Base-by-base conservation (phyloP, 1,140 invertebrate genomes). In the Heliconius eleuchia region DNA sequence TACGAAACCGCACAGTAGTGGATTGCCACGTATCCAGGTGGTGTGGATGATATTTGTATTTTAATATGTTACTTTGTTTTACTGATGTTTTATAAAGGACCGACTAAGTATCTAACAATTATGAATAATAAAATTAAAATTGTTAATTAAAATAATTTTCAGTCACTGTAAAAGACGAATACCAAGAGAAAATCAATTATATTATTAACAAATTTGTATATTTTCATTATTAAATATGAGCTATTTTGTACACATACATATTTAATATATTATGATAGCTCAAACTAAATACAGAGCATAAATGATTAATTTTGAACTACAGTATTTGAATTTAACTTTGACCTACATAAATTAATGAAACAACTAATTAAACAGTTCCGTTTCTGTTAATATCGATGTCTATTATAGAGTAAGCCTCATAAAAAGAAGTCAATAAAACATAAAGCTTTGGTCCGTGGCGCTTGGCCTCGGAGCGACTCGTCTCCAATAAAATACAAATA, bases 401-500 rank as follows among this genome's bases (percentile, higher is more conserved):
- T 87, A 89, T 90, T 88, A 91, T 89, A 88, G 86, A 87, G 86
- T 87, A 84, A 84, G 85, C 84, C 89, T 90, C 90, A 93, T 92
- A 94, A 92, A 88, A 89, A 90, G 88, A 88, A 91, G 85, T 91
- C 89, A 94, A 94, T 94, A 94, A 92, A 92, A 92, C 88, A 89
- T 93, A 89, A 89, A 90, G 91, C 91, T 89, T 90, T 88, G 87
- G 87, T 85, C 87, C 85, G 84, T 87, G 88, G 86, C 86, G 84
- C 85, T 85, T 87, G 85, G 86, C 86, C 88, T 84, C 85, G 84
- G 85, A 78, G 85, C 83, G 85, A 86, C 84, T 89, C 90, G 86
- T 88, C 88, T 90, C 89, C 92, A 92, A 94, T 94, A 94, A 94
- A 94, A 94, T 91, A 93, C 91, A 94, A 94, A 93, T 94, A 94